A percentile compares a stretch with the other conserved stretches of the same genome.
These are phyloP conservation scores for Oxyruncus cristatus DNA, from an alignment of 2,113 vertebrate genomes.

Conservation along the genomic window DNA sequence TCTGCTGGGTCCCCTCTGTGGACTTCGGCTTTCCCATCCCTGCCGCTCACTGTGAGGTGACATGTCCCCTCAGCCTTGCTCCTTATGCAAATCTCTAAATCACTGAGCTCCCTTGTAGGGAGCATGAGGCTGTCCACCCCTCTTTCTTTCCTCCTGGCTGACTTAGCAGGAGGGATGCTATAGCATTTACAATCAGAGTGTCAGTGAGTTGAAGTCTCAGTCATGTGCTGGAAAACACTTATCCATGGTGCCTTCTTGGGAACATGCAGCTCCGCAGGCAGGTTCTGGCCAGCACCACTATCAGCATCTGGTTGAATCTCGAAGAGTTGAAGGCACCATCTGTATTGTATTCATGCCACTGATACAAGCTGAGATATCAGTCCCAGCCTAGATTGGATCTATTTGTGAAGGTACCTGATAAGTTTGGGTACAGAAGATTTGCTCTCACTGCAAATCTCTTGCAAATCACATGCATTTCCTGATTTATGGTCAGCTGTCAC, in stretches of 20 bases:
- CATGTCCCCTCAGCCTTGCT: neutral
- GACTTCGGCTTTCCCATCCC: neutral
- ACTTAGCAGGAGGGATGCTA: neutral
- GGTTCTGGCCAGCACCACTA: neutral
- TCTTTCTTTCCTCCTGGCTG: neutral
- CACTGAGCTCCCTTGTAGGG: rapidly evolving
- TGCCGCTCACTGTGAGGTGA: neutral
- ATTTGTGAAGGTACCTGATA: neutral
- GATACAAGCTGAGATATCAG: neutral
- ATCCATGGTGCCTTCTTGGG: neutral
- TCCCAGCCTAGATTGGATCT: neutral
- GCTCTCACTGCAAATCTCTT: neutral
- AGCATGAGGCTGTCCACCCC: neutral
- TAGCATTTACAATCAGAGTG: neutral
- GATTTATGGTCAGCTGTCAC: neutral
- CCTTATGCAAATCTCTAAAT: neutral
- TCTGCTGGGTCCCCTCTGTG: neutral
- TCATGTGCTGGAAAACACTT: neutral
- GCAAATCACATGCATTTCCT: too few species aligned
- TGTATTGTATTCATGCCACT: neutral
- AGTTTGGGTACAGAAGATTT: neutral
- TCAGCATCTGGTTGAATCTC: neutral
- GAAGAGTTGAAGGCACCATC: neutral
- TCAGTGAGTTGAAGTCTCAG: neutral
- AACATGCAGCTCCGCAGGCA: neutral